Evolutionary conservation across 1,140 invertebrate species (phyloP).

Genomic region (Ectropis grisescens): DNA sequence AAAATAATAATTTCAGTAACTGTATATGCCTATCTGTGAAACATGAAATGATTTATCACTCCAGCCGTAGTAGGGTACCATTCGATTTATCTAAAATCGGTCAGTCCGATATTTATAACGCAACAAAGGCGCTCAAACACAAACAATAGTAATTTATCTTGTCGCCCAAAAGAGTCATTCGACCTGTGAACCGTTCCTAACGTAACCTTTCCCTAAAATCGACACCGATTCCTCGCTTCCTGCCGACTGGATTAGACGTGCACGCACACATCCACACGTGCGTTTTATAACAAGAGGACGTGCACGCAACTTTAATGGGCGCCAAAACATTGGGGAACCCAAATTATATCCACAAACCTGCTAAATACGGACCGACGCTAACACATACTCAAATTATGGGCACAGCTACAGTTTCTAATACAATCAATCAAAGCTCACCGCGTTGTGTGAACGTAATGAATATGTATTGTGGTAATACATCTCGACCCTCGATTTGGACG

Average conservation of each 20-base stretch:
- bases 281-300: too few relatives aligned
- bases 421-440: constrained; percentile 21
- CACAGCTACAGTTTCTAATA: too few relatives aligned
- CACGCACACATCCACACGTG: constrained; percentile 16
- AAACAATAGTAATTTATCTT: constrained; percentile 42
- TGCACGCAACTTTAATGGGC: too few relatives aligned
- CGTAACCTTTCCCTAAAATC: constrained; percentile 56
- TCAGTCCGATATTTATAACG: constrained; percentile 1
- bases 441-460: constrained; percentile 26
- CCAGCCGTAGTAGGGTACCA: too few relatives aligned
- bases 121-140: constrained; percentile 15
- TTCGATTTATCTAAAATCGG: too few relatives aligned
- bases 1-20: too few relatives aligned
- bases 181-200: constrained; percentile 50
- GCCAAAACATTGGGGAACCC: too few relatives aligned
- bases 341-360: too few relatives aligned
- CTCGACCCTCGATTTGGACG: too few relatives aligned
- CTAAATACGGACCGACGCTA: constrained; percentile 6
- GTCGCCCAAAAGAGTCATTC: constrained; percentile 53
- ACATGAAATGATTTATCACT: too few relatives aligned
- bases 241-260: constrained; percentile 41
- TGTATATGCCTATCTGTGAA: too few relatives aligned
- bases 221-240: constrained; percentile 54
- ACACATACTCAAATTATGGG: neutral
- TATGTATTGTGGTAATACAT: too few relatives aligned